Base-by-base conservation (phyloP, 2,797 vertebrate species). In the Hypotaenidia philippensis region DNA sequence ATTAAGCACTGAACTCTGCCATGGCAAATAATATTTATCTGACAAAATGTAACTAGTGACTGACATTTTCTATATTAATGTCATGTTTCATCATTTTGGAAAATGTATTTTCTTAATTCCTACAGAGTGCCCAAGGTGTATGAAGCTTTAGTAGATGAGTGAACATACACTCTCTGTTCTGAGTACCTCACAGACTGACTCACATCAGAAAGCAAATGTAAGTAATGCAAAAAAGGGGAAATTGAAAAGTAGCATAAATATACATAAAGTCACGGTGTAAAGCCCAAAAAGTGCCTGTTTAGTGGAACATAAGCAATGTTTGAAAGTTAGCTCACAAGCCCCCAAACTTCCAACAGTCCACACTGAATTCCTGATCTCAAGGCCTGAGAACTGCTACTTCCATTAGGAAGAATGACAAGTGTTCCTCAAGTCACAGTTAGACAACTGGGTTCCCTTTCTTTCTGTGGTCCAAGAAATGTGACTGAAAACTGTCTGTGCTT, bases 1-100 rank as follows among this genome's bases (percentile, higher is more conserved):
- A 91, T 59, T 80, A 89, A 90, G 81, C 52, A 75, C 6, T 92
- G 83, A 95, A 90, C 93, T 70, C 82, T 88, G 70, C 55, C 65
- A 77, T 2, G 8, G 83, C 84, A 97, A 97, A 95, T 80, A 96
- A 93, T 88, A 87, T 87, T 93, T 96, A 94, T 94, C 66, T 94
- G 82, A 66, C 47, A 83, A 93, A 95, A 96, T 96, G 56, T 93
- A 97, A 88, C 83, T 65, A 96, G 63, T 80, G 71, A 93, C 84
- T 93, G 87, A 89, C 89, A 93, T 87, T 90, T 94, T 79, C 78
- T 92, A 78, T 56, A 75, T 84, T 88, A 91, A 81, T 60, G 79
- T 56, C 84, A 94, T 83, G 70, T 90, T 90, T 91, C 83, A 96
- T 92, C 52, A 90, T 47, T 89, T 96, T 82, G 56, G 71, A 90